Evolutionary conservation across 2,113 vertebrate species (phyloP).

Genomic region (Microcebus jonahi): DNA sequence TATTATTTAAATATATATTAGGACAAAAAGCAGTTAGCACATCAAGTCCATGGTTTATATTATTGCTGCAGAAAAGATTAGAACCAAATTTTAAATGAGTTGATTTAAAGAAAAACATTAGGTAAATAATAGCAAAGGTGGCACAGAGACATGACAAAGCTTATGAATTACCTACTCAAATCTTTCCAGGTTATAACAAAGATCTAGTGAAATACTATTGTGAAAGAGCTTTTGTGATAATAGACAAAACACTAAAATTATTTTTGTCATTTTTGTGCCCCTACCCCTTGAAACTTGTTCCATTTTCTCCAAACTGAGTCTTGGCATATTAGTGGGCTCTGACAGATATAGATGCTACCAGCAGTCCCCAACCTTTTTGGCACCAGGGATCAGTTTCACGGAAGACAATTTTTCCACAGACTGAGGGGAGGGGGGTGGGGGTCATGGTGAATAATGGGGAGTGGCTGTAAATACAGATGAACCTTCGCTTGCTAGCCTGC

Average conservation of each 20-base stretch:
- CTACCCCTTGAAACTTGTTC: background rate
- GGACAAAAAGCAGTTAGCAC: background rate
- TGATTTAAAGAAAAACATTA: constrained; percentile 5
- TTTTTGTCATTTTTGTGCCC: background rate
- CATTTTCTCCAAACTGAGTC: background rate
- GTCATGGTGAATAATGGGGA: no score
- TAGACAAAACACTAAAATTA: background rate
- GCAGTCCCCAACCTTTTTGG: no score
- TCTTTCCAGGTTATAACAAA: background rate
- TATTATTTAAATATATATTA: background rate
- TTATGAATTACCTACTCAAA: background rate
- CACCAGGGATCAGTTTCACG: no score
- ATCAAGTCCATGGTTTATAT: background rate
- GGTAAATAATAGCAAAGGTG: background rate
- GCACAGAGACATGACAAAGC: background rate
- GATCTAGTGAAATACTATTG: background rate
- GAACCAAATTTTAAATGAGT: background rate
- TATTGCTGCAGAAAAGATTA: background rate
- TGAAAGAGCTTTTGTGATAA: background rate
- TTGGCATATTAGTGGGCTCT: background rate
- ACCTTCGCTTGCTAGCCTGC: no score
- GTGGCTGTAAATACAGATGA: no score
- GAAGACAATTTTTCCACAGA: no score
- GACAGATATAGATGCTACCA: background rate
- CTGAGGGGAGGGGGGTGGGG: no score